Percentiles rank a stretch among this genome's conserved stretches.
Conservation (phyloP, 2,888 invertebrate species). For the Colletes collaris region DNA sequence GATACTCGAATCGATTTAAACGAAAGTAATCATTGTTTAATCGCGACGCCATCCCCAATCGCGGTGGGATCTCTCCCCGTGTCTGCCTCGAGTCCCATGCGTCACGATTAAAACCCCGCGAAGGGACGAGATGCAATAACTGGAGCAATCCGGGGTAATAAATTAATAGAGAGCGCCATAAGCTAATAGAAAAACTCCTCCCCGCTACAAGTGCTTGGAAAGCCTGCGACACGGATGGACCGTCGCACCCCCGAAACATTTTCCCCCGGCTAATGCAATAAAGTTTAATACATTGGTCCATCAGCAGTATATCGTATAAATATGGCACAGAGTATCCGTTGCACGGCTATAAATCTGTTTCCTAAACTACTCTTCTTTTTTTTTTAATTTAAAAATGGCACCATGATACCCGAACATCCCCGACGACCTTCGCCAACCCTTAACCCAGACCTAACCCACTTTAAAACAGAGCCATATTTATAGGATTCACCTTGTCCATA, state of each 20-base stretch:
- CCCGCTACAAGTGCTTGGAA: conserved; percentile 7
- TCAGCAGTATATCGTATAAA: conserved; percentile 9
- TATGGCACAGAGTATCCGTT: not conserved
- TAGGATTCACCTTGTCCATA: not conserved
- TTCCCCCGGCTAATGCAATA: conserved; percentile 39
- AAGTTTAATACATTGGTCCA: conserved; percentile 39
- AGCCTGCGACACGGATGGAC: conserved; percentile 13
- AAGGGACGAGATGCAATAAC: conserved; percentile 46
- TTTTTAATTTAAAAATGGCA: not conserved
- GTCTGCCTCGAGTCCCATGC: conserved; percentile 17
- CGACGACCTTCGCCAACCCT: not conserved
- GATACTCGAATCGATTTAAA: too few species aligned
- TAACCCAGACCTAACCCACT: not conserved
- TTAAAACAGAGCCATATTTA: not conserved
- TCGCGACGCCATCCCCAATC: not conserved
- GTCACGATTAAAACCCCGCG: conserved; percentile 35
- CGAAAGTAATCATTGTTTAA: conserved; percentile 39
- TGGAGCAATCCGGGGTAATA: conserved; percentile 51
- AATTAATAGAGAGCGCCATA: conserved; percentile 50
- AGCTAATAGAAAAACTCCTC: conserved; percentile 54
- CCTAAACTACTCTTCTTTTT: not conserved
- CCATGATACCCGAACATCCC: not conserved
- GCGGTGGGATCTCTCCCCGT: not conserved
- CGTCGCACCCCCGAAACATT: conserved; percentile 34
- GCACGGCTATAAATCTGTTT: not conserved